phyloP scores from a whole-genome alignment of 1,140 invertebrate species.

The Aricia agestis region DNA sequence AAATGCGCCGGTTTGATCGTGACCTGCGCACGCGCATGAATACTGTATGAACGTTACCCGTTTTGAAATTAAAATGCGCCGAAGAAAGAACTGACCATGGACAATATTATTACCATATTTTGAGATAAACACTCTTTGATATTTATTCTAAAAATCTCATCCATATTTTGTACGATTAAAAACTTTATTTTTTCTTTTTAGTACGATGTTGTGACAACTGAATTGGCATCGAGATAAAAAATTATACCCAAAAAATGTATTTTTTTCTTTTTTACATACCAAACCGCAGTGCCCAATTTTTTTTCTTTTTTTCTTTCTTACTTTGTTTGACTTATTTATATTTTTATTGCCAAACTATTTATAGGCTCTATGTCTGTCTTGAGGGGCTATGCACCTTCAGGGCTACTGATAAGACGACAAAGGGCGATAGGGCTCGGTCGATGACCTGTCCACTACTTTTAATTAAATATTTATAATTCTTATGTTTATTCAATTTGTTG shows the following conservation, averaged over 20 bases:
- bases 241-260: too few relatives aligned
- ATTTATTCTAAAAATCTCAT: not conserved
- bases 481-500: slow-evolving; percentile 15
- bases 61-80: slow-evolving; percentile 51
- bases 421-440: slow-evolving; percentile 33
- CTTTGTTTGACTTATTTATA: not conserved
- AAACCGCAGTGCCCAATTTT: too few relatives aligned
- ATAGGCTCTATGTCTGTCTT: not conserved
- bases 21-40: slow-evolving; percentile 62
- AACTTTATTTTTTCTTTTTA: too few relatives aligned
- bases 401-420: slow-evolving; percentile 43
- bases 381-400: slow-evolving; percentile 43
- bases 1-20: slow-evolving; percentile 70
- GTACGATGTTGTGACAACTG: too few relatives aligned
- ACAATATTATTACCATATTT: slow-evolving; percentile 20
- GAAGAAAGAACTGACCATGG: slow-evolving; percentile 29
- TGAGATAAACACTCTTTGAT: not conserved
- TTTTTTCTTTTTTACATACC: too few relatives aligned
- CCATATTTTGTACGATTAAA: too few relatives aligned
- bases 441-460: slow-evolving; percentile 25
- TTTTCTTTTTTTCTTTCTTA: not conserved
- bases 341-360: not conserved
- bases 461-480: slow-evolving; percentile 21
- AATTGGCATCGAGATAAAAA: too few relatives aligned
- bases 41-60: slow-evolving; percentile 56